A percentile compares a stretch with the other conserved stretches of the same genome.
Conservation (phyloP, 64 coral and sea anemone genomes). For the Acropora tenuis region DNA sequence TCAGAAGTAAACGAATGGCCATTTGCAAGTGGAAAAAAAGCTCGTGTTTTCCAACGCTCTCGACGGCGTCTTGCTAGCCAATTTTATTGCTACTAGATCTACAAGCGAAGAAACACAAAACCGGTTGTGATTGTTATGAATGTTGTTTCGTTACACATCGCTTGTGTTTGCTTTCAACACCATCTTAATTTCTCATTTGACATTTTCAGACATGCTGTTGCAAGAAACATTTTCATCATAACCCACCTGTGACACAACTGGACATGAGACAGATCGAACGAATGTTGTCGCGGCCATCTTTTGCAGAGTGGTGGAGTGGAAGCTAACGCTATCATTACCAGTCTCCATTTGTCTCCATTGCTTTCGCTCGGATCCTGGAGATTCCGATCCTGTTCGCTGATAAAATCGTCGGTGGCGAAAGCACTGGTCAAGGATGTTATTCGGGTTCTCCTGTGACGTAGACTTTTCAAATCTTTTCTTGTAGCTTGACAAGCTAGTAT, state of each 20-base stretch:
- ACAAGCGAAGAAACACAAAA: no score
- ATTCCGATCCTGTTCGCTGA: slow-evolving; percentile 1
- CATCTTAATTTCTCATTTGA: background rate
- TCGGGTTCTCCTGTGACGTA: background rate
- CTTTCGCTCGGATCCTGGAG: slow-evolving; percentile 8
- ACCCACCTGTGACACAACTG: slow-evolving; percentile 46
- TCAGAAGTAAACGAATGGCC: no score
- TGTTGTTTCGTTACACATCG: no score
- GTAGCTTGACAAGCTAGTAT: background rate
- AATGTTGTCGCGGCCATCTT: background rate
- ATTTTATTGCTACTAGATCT: no score
- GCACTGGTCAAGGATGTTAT: background rate
- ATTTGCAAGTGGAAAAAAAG: no score
- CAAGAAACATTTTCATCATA: background rate
- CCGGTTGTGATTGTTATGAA: no score
- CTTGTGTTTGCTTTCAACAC: no score
- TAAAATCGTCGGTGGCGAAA: background rate
- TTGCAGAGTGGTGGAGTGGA: background rate
- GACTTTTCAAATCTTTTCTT: background rate
- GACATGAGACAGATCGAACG: slow-evolving; percentile 35
- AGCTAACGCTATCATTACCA: background rate
- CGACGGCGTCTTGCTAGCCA: no score
- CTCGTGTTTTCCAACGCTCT: no score
- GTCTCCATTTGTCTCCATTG: slow-evolving; percentile 1
- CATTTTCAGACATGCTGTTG: background rate